These are phyloP conservation scores for Trichomycterus rosablanca DNA, from an alignment of 2,113 vertebrate genomes.

Conservation along the genomic window DNA sequence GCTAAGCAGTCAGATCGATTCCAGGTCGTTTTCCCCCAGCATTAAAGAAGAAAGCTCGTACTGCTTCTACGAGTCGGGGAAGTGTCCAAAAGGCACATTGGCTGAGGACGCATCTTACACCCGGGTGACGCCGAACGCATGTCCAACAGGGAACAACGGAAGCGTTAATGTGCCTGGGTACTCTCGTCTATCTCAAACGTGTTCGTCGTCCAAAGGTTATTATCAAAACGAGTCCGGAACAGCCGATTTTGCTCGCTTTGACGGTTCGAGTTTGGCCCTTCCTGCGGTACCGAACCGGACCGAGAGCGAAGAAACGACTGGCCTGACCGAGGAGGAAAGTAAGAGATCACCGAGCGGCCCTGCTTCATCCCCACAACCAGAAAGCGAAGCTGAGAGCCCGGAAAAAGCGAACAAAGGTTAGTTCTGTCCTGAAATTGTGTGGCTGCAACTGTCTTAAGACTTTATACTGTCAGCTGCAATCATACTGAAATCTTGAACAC, in stretches of 20 bases:
- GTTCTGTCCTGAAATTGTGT: slow-evolving; percentile 26
- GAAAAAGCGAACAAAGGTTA: slow-evolving; percentile 87
- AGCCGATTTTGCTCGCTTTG: slow-evolving; percentile 76
- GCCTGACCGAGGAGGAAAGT: slow-evolving; percentile 76
- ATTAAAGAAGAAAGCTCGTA: slow-evolving; percentile 97
- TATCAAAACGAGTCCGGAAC: slow-evolving; percentile 74
- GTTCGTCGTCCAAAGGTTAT: slow-evolving; percentile 83
- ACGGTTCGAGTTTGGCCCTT: slow-evolving; percentile 69
- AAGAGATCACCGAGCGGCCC: slow-evolving; percentile 83
- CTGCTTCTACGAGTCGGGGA: slow-evolving; percentile 93
- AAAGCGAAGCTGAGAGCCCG: slow-evolving; percentile 78
- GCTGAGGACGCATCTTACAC: slow-evolving; percentile 79
- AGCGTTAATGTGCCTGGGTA: slow-evolving; percentile 93
- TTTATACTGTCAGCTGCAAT: not conserved
- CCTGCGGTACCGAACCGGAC: slow-evolving; percentile 69
- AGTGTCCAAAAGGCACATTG: slow-evolving; percentile 82
- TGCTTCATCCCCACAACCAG: slow-evolving; percentile 86
- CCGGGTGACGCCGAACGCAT: slow-evolving; percentile 72
- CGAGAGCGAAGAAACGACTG: slow-evolving; percentile 78
- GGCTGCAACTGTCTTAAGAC: not conserved
- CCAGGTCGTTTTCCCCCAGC: slow-evolving; percentile 87
- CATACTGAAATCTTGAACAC: too few species aligned
- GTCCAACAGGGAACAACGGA: slow-evolving; percentile 65
- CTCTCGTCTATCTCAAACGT: slow-evolving; percentile 95
- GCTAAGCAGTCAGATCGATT: slow-evolving; percentile 74